These are phyloP conservation scores for Benitochromis conjunctus DNA, from an alignment of 2,113 vertebrate species.

Conservation along the genomic window DNA sequence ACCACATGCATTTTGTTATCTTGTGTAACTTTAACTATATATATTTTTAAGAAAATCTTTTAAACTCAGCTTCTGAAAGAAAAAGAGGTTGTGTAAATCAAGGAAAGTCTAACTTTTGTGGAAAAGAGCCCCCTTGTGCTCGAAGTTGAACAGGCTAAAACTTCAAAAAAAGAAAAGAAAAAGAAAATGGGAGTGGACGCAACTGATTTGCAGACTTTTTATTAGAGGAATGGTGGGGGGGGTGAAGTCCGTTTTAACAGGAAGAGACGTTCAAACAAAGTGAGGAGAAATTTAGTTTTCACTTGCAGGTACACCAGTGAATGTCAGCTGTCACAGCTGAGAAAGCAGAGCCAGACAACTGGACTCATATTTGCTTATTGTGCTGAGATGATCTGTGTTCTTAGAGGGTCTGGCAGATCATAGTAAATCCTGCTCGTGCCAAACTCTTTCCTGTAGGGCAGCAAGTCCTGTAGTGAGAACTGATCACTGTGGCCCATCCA, in stretches of 20 bases:
- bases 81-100: fast-evolving
- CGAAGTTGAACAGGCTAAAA: not conserved
- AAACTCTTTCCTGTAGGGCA: conserved; percentile 76
- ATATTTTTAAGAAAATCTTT: not conserved
- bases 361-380: not conserved
- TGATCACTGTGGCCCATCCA: conserved; percentile 83
- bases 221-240: not conserved
- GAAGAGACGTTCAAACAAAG: not conserved
- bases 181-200: not conserved
- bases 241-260: not conserved
- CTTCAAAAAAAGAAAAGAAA: not conserved
- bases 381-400: conserved; percentile 55
- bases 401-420: conserved; percentile 82
- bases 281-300: not conserved
- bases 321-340: not conserved
- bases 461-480: conserved; percentile 78
- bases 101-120: not conserved
- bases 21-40: not conserved
- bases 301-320: not conserved
- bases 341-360: not conserved
- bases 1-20: not conserved
- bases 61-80: not conserved
- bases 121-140: not conserved
- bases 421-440: conserved; percentile 83
- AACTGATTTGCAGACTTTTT: fast-evolving